phyloP scores from a whole-genome alignment of 1,140 invertebrate species.

The Drosophila rufa region DNA sequence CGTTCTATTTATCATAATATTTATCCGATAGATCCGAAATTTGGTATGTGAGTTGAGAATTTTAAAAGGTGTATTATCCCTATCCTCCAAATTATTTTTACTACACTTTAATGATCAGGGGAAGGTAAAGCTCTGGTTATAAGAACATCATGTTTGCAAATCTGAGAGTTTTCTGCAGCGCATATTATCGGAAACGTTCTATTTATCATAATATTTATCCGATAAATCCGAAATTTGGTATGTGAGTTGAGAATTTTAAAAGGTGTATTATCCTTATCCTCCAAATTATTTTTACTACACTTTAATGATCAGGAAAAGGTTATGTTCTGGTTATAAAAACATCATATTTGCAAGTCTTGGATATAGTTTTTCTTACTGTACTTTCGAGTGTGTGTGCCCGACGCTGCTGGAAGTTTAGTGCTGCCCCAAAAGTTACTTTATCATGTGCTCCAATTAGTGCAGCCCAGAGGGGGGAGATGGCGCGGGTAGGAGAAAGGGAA shows the following conservation, averaged over 20 bases:
- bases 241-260: neutral
- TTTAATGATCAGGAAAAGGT: too few species aligned
- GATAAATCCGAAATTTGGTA: too few species aligned
- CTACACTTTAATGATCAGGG: too few species aligned
- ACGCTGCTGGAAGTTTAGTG: slow-evolving; percentile 41
- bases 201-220: too few species aligned
- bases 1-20: too few species aligned
- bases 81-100: neutral
- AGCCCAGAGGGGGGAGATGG: neutral
- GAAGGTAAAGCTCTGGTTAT: too few species aligned
- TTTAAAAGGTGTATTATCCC: neutral
- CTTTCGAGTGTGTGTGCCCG: slow-evolving; percentile 31
- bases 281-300: neutral
- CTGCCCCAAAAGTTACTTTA: slow-evolving; percentile 76
- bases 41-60: too few species aligned
- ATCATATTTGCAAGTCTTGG: neutral
- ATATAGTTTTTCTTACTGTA: slow-evolving; percentile 31
- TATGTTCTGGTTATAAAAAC: too few species aligned
- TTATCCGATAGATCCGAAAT: neutral
- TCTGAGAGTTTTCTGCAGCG: too few species aligned
- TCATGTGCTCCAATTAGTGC: slow-evolving; percentile 81
- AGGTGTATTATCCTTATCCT: neutral
- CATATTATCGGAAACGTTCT: too few species aligned
- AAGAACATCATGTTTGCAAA: neutral
- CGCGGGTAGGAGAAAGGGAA: neutral